Base-by-base conservation (phyloP, 2,113 vertebrate genomes). In the Leucopsar rothschildi region DNA sequence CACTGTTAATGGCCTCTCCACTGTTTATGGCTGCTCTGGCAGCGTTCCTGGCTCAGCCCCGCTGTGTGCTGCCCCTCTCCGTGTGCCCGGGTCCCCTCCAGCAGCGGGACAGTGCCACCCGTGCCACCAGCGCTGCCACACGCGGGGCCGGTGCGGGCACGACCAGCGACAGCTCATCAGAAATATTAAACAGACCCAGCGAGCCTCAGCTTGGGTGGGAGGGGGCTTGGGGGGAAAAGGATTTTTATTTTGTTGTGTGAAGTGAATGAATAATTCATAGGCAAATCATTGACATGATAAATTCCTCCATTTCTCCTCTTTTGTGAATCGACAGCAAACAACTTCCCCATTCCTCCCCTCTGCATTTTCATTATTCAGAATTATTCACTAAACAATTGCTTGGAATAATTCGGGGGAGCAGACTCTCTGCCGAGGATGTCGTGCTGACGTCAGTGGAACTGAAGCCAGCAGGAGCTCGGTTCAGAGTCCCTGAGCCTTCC, bases 311-410 rank as follows among this genome's bases (percentile, higher is more conserved):
- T 94, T 70, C 87, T 87, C 82, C 79, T 71, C 90, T 85, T 95
- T 91, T 93, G 94, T 85, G 83, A 91, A 70, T 31, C 60, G 86
- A 88, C 81, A 64, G 63, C 5, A 28, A 95, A 80, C 91, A 95
- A 95, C 89, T 95, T 95, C 50, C 88, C 93, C 66, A 49, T 92
- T 92, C 84, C 87, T 87, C 88, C 90, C 89, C 72, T 89, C 71
- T 81, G 86, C 91, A 60, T 90, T 95, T 92, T 91, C 94, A 95
- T 95, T 91, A 88, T 93, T 89, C 64, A 3, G 57, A 96, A 86
- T 96, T 95, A 96, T 93, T 96, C 89, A 16, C 82, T 77, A 88
- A 96, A 96, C 92, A 96, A 95, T 95, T 17, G 72, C 79, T 90
- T 5, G 44, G 96, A 70, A 91, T 92, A 73, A 90, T 95, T 92